Evolutionary conservation across 1,140 invertebrate genomes (phyloP), one percentile per base, ranked within the genome.

Genomic region (Drosophila biarmipes): DNA sequence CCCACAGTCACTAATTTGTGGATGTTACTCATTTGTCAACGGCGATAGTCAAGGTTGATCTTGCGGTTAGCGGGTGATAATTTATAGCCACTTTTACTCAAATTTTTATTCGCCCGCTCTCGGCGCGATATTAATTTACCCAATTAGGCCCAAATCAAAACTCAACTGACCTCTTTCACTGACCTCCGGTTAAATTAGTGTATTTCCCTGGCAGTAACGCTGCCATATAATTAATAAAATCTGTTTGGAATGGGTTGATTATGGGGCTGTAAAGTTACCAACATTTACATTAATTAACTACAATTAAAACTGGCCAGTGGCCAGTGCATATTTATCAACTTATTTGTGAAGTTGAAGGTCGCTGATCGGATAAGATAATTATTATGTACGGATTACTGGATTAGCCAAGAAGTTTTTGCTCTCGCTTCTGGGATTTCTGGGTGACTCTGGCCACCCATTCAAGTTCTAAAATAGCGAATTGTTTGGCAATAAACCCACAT

Each of bases 271-370:
- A 57, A 38, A 79, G 63, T 69, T 77, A 52, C 63, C 43, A 69
- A 40, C 43, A 87, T 87, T 86, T 78, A 71, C 73, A 87, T 74
- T 64, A 86, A 75, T 89, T 72, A 66, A 61, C 43, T 27, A 68
- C 64, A 69, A 75, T 82, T 82, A 87, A 68, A 53, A 53, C 45
- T 37, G 48, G 21, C 45, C 15, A 55, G 63, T 37, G 29, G 38
- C 37, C 43, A 49, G 40, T 15, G 42, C 51, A 66, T 55, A 80
- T 58, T 73, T 78, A 80, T 68, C 40, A 38, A 59, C 57, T 80
- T 64, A 80, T 80, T 56, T 56, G 24, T 71, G 31, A 69, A 71
- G 27, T 57, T 49, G 78, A 87, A 87, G 82, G 82, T 78, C 62
- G 24, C 7, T 48, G 35, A 34, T 14, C 14, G 62, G 58, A 61